A percentile compares a stretch with the other conserved stretches of the same genome.
Conservation (phyloP, 2,797 vertebrate species). For the Mormyrus hasselquistii region DNA sequence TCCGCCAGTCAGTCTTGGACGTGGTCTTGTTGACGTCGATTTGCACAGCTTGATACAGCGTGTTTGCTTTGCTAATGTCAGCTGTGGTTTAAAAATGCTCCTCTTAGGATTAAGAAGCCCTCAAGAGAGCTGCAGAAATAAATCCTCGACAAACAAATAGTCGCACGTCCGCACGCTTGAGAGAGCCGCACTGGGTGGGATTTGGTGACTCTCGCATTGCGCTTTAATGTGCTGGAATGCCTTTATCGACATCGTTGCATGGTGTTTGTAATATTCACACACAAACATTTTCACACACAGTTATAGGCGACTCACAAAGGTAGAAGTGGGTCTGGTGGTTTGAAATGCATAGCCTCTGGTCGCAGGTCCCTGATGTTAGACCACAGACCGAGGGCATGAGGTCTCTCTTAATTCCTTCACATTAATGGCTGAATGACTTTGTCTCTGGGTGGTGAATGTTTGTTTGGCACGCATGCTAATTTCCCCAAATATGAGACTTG, state of each 20-base stretch:
- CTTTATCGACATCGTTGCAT: background rate
- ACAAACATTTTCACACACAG: background rate
- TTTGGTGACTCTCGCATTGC: background rate
- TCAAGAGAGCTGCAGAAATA: slow-evolving; percentile 49
- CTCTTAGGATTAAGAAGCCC: slow-evolving; percentile 49
- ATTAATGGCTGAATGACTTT: slow-evolving; percentile 43
- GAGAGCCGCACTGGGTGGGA: background rate
- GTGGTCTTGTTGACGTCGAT: slow-evolving; percentile 40
- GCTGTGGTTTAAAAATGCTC: slow-evolving; percentile 47
- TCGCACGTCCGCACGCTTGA: background rate
- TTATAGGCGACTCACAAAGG: background rate
- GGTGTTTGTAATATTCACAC: background rate
- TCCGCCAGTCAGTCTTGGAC: background rate
- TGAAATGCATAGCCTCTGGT: background rate
- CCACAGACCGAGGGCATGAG: slow-evolving; percentile 44
- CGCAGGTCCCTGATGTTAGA: background rate
- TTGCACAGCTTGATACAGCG: slow-evolving; percentile 57
- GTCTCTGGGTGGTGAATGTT: slow-evolving; percentile 42
- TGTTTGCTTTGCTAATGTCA: slow-evolving; percentile 24
- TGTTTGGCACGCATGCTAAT: slow-evolving; percentile 44
- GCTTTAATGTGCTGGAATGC: background rate
- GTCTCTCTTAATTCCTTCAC: slow-evolving; percentile 45
- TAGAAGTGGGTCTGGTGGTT: background rate
- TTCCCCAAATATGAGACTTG: slow-evolving; percentile 50
- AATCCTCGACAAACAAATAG: slow-evolving; percentile 22